Evolutionary conservation across 2,113 vertebrate species (phyloP).

Genomic region (Eptesicus fuscus): DNA sequence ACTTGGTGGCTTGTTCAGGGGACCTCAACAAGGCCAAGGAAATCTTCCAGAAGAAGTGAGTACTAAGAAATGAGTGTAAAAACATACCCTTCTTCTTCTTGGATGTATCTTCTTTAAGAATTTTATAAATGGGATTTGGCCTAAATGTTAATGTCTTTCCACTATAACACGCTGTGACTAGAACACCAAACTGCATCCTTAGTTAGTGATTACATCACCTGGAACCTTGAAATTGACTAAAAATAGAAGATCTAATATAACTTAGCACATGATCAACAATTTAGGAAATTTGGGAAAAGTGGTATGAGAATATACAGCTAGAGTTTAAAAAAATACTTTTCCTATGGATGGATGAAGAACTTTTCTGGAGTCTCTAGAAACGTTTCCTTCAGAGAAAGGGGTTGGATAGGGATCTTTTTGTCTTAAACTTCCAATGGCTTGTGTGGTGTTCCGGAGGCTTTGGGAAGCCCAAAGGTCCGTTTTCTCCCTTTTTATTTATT

Average conservation of each 20-base stretch:
- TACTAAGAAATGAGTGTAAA: slow-evolving; percentile 39
- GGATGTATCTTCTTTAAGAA: background rate
- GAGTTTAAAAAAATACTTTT: background rate
- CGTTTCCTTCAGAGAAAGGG: background rate
- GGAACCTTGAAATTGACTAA: slow-evolving; percentile 23
- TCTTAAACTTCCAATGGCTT: background rate
- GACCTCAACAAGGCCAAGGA: slow-evolving; percentile 90
- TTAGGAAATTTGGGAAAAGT: background rate
- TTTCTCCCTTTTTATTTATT: background rate
- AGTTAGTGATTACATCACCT: background rate
- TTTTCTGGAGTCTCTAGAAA: background rate
- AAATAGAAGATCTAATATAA: slow-evolving; percentile 5
- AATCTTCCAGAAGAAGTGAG: slow-evolving; percentile 90
- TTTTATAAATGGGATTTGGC: background rate
- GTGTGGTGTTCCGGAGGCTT: background rate
- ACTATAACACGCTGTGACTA: background rate
- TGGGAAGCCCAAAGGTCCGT: background rate
- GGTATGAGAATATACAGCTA: background rate
- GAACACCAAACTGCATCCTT: background rate
- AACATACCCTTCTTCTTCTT: background rate
- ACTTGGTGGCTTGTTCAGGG: slow-evolving; percentile 80
- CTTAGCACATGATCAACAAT: background rate
- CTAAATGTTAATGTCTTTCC: slow-evolving; percentile 13
- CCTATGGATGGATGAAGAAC: background rate
- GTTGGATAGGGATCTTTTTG: background rate